These are phyloP conservation scores for Drosophila lini DNA, from an alignment of 1,140 invertebrate species.

Conservation along the genomic window DNA sequence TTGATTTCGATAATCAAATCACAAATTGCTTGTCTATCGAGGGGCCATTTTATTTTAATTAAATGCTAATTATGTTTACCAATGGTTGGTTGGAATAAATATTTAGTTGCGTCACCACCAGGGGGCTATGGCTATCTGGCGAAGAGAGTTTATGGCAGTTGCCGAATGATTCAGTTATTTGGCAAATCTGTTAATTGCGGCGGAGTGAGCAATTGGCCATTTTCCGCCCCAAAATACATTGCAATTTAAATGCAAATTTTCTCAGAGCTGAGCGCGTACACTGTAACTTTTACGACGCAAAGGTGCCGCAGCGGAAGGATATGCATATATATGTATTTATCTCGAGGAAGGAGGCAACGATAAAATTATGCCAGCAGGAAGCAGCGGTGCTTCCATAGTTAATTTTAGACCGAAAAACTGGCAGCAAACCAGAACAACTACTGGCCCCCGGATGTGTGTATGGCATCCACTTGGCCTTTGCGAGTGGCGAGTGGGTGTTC, in stretches of 20 bases:
- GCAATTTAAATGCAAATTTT: conserved; percentile 78
- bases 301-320: conserved; percentile 19
- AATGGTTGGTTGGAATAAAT: conserved; percentile 56
- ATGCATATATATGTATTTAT: conserved; percentile 4
- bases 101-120: conserved; percentile 52
- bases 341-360: conserved; percentile 28
- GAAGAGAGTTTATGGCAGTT: conserved; percentile 3
- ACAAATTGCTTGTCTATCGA: conserved; percentile 72
- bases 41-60: conserved; percentile 79
- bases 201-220: conserved; percentile 21
- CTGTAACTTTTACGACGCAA: conserved; percentile 53
- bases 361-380: conserved; percentile 48
- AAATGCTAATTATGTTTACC: conserved; percentile 82
- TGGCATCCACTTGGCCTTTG: conserved; percentile 72
- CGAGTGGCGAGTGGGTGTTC: conserved; percentile 39
- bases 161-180: conserved; percentile 13
- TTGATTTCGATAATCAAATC: conserved; percentile 80
- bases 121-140: conserved; percentile 6
- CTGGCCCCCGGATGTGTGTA: conserved; percentile 36
- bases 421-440: conserved; percentile 10
- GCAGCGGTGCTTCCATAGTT: conserved; percentile 41
- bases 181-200: conserved; percentile 45
- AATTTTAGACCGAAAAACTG: conserved; percentile 57
- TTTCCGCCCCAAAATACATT: conserved; percentile 21
- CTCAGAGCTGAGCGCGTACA: conserved; percentile 15